These are phyloP conservation scores for Bursaphelenchus okinawaensis DNA, from an alignment of 2,888 invertebrate species.

Conservation along the genomic window DNA sequence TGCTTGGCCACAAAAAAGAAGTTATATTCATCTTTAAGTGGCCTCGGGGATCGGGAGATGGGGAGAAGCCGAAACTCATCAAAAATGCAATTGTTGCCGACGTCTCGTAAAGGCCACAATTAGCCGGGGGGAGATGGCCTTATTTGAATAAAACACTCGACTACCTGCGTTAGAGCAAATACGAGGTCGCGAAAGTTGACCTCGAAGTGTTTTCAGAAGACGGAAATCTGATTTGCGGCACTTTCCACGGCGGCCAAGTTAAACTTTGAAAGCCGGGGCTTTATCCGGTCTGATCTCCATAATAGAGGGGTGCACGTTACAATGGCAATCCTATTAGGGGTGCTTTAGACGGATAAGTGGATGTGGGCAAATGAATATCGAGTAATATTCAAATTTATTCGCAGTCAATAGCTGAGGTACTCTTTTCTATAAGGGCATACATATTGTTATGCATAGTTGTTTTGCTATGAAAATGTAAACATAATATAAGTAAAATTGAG, in stretches of 20 bases:
- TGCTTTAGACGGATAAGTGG: too few species aligned
- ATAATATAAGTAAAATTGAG: too few species aligned
- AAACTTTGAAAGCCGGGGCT: too few species aligned
- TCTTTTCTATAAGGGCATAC: too few species aligned
- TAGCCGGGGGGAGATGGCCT: not conserved
- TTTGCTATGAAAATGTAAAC: too few species aligned
- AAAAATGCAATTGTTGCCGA: not conserved
- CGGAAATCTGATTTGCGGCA: not conserved
- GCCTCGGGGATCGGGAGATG: not conserved
- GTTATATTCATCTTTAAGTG: not conserved
- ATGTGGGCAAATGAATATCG: too few species aligned
- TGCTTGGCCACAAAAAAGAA: not conserved
- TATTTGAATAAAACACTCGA: not conserved
- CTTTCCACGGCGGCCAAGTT: not conserved
- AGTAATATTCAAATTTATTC: too few species aligned
- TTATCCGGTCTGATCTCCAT: too few species aligned
- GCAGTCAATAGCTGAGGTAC: too few species aligned
- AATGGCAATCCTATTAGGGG: too few species aligned
- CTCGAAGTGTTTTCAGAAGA: not conserved
- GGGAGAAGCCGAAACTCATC: not conserved
- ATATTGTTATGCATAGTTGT: too few species aligned
- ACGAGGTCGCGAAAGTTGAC: not conserved
- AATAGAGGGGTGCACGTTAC: too few species aligned
- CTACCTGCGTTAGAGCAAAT: not conserved
- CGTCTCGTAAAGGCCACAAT: not conserved